These are phyloP conservation scores for Harlomillsia oculata DNA, from an alignment of 1,140 invertebrate genomes.

Conservation along the genomic window DNA sequence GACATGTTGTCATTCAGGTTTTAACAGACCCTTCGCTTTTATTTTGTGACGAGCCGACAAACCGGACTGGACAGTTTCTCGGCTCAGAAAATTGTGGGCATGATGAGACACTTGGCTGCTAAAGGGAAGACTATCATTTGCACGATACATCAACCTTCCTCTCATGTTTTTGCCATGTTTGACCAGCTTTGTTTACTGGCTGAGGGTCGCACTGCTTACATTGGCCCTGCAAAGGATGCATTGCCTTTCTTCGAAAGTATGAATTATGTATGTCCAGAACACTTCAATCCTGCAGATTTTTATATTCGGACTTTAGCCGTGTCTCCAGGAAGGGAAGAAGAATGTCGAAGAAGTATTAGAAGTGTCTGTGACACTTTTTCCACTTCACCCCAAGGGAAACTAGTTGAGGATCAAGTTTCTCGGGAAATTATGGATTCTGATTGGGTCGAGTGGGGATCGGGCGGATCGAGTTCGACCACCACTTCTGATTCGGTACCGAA, in stretches of 20 bases:
- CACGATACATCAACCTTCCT: conserved; percentile 79
- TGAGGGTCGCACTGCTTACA: conserved; percentile 47
- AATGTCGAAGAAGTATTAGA: conserved; percentile 51
- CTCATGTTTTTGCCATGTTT: conserved; percentile 70
- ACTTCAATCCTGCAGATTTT: conserved; percentile 63
- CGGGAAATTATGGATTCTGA: conserved; percentile 1
- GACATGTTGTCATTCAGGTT: conserved; percentile 42
- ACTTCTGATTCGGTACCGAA: conserved; percentile 14
- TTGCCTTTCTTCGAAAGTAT: conserved; percentile 36
- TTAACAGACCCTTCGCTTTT: conserved; percentile 64
- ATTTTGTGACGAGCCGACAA: conserved; percentile 73
- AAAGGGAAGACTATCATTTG: conserved; percentile 68
- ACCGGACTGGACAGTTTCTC: conserved; percentile 73
- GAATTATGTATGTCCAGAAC: conserved; percentile 50
- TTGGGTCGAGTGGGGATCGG: too few species aligned
- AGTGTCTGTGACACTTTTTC: conserved; percentile 67
- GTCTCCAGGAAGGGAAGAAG: conserved; percentile 46
- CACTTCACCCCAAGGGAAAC: conserved; percentile 61
- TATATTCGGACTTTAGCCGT: conserved; percentile 54
- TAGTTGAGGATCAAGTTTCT: conserved; percentile 43
- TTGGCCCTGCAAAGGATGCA: conserved; percentile 17
- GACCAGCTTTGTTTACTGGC: conserved; percentile 66
- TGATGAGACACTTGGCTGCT: conserved; percentile 53
- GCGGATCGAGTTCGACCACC: not conserved
- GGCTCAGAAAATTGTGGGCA: conserved; percentile 60